Conservation (phyloP, 2,888 invertebrate species). For the Mechanitis messenoides region DNA sequence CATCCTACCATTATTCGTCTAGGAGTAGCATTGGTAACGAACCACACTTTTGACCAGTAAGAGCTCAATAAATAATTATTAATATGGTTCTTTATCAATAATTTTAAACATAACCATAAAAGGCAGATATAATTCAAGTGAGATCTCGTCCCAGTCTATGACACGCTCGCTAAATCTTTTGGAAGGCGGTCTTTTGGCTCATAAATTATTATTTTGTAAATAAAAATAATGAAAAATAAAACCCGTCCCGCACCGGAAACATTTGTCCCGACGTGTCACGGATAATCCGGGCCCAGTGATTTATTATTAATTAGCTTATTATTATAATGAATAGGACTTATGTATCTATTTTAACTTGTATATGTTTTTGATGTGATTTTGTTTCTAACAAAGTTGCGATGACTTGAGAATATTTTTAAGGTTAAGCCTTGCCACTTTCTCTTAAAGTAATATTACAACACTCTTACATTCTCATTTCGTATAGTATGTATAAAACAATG, state of each 20-base stretch:
- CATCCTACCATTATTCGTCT: no score
- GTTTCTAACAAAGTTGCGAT: no score
- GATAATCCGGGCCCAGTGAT: conserved; percentile 68
- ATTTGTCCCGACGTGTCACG: conserved; percentile 69
- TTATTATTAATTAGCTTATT: conserved; percentile 70
- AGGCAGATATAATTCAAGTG: conserved; percentile 67
- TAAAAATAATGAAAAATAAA: conserved; percentile 74
- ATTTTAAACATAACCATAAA: conserved; percentile 57
- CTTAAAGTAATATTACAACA: no score
- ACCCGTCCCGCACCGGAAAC: conserved; percentile 69
- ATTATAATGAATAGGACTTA: neutral
- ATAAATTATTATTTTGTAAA: conserved; percentile 73
- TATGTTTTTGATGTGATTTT: no score
- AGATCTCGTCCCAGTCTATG: conserved; percentile 70
- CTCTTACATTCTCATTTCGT: no score
- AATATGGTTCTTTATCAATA: conserved; percentile 58
- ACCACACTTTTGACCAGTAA: no score
- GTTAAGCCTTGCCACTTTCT: no score
- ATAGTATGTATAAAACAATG: no score
- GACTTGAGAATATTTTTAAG: no score
- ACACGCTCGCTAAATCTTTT: conserved; percentile 73
- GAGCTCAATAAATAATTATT: conserved; percentile 44
- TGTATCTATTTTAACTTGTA: no score
- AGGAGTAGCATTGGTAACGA: no score
- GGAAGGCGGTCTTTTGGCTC: conserved; percentile 67